phyloP scores from a whole-genome alignment of 2,888 invertebrate genomes.

The Agrotis exclamationis region DNA sequence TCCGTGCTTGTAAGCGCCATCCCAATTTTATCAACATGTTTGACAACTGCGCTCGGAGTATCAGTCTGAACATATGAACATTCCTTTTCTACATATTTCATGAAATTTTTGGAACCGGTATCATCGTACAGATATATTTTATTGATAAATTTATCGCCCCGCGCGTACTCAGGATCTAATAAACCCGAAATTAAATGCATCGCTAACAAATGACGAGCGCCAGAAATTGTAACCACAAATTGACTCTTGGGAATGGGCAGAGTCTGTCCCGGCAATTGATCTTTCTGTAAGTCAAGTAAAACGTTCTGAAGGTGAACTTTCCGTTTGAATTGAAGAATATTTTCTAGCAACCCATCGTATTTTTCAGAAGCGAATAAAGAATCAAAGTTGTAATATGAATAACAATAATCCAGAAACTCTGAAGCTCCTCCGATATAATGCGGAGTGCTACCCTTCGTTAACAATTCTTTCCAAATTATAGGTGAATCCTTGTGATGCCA shows the following conservation, averaged over 20 bases:
- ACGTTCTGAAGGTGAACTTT: conserved; percentile 68
- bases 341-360: conserved; percentile 75
- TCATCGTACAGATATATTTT: conserved; percentile 83
- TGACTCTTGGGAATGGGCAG: conserved; percentile 55
- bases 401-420: conserved; percentile 92
- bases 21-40: conserved; percentile 84
- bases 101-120: conserved; percentile 72
- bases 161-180: conserved; percentile 70
- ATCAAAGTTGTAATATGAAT: conserved; percentile 91
- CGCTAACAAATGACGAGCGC: conserved; percentile 77
- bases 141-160: conserved; percentile 70
- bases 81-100: conserved; percentile 80
- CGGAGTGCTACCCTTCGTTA: conserved; percentile 89
- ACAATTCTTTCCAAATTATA: conserved; percentile 92
- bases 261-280: conserved; percentile 34
- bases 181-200: conserved; percentile 82
- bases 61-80: conserved; percentile 77
- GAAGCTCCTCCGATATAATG: conserved; percentile 91
- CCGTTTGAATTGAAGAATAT: conserved; percentile 75
- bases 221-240: conserved; percentile 80
- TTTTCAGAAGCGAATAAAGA: conserved; percentile 76
- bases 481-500: conserved; percentile 91
- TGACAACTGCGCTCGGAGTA: conserved; percentile 78
- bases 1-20: conserved; percentile 87
- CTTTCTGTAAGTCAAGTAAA: conserved; percentile 16